Evolutionary conservation across 2,888 invertebrate species (phyloP), one percentile per base, ranked within the genome.

Genomic region (Lycia hirtaria): DNA sequence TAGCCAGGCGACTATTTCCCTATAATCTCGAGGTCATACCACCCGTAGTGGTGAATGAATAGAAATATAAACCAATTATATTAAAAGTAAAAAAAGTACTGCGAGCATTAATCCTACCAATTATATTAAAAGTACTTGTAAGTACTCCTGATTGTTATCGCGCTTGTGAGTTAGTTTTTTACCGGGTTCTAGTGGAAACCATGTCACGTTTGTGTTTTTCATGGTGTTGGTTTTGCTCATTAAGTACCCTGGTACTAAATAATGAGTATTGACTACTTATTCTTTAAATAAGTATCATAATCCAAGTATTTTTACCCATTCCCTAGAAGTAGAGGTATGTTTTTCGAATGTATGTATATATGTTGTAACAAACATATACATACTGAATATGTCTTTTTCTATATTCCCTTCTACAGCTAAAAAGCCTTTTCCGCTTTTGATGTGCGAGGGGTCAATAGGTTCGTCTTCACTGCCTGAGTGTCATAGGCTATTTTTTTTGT

Each of bases 51-150:
- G 68, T 57, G 60, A 66, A 71, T 68, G 60, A 67, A 70, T 70
- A 92, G 95, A 66, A 28, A n/a, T 33, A 45, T 40, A 10, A 15
- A n/a, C 41, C 26, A 40, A 14, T 26, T 26, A 41, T 41, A 37
- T 48, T 10, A 47, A 17, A 19, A 37, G 19, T 20, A 37, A 7
- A 15, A 5, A 15, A n/a, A n/a, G n/a, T n/a, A n/a, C n/a, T n/a
- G n/a, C n/a, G n/a, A n/a, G n/a, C n/a, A n/a, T n/a, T n/a, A n/a
- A n/a, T n/a, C n/a, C n/a, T n/a, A n/a, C n/a, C n/a, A n/a, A n/a
- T n/a, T n/a, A n/a, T n/a, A n/a, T n/a, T 17, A 28, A 43, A 28
- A 6, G 30, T 32, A 30, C 44, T 32, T 20, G n/a, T 19, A 30
- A 44, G 19, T 30, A 43, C 30, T 19, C 28, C 12, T n/a, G 28